phyloP scores from a whole-genome alignment of 2,113 vertebrate genomes.

The Cranoglanis bouderius region DNA sequence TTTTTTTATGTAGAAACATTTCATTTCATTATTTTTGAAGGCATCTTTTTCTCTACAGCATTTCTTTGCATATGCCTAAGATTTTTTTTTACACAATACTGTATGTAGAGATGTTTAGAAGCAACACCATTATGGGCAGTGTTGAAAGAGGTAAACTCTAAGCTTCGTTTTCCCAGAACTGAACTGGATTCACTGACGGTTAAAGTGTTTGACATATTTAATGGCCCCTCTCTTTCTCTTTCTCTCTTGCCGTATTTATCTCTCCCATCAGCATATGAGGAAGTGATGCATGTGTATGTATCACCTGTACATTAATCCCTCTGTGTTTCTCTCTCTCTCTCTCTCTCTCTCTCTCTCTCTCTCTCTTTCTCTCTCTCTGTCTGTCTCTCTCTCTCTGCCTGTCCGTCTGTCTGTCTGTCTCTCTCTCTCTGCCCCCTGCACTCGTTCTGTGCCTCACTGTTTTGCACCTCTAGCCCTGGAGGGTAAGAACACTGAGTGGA shows the following conservation, averaged over 20 bases:
- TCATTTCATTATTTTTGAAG: no score
- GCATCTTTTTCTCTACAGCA: no score
- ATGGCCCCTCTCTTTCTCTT: background rate
- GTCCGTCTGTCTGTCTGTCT: no score
- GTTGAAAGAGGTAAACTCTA: background rate
- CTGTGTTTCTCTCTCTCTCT: conserved; percentile 27
- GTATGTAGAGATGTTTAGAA: no score
- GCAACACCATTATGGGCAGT: background rate
- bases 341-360: conserved; percentile 69
- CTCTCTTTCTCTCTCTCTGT: conserved; percentile 58
- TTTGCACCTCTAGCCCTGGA: conserved; percentile 93
- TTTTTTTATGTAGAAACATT: no score
- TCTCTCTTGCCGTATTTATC: conserved; percentile 11
- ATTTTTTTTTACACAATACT: no score
- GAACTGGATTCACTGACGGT: background rate
- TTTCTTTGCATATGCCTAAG: no score
- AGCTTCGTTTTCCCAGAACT: background rate
- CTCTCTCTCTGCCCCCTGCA: conserved; percentile 50
- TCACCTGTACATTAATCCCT: conserved; percentile 32
- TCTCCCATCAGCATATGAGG: conserved; percentile 10
- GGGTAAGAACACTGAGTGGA: conserved; percentile 87
- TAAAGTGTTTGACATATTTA: background rate
- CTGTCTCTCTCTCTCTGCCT: conserved; percentile 23
- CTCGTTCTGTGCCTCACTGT: conserved; percentile 77
- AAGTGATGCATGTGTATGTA: conserved; percentile 37